Evolutionary conservation across 2,797 vertebrate genomes (phyloP), one percentile per base, ranked within the genome.

Genomic region (Perodicticus potto): DNA sequence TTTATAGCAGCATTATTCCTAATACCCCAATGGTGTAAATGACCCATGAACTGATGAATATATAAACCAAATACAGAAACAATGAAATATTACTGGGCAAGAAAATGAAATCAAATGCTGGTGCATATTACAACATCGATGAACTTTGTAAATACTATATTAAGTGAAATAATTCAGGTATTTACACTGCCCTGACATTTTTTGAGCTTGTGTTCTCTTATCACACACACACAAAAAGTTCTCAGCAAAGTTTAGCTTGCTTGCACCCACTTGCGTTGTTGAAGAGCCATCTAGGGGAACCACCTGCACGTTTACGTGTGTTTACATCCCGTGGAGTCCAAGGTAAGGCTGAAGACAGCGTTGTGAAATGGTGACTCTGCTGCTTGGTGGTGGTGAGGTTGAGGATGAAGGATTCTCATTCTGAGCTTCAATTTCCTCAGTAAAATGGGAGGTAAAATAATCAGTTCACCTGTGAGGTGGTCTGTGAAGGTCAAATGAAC

Each of bases 401-500:
- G 22, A n/a, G 6, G 3, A 49, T 12, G 69, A 25, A 1, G 88
- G 34, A 63, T 34, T 85, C 13, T 20, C 55, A 20, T 49, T 43
- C 34, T 81, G 76, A 74, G n/a, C 37, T 49, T 93, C 72, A 65
- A 3, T 91, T 84, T 91, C 83, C 63, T 89, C 61, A 84, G 27
- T n/a, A 81, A 57, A 82, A 63, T 17, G 11, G 13, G n/a, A 23
- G 53, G 14, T 72, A 73, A 84, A 43, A 17, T 45, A 72, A 65
- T 90, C 74, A 32, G 63, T 84, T 89, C 82, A 70, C 8, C 37
- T 81, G 29, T 59, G 2, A n/a, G 45, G 12, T 73, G 11, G 40
- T 22, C 37, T 17, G 0, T 37, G 37, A 77, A 61, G 32, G 19
- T 45, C 86, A 63, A 65, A 73, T 70, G 4, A 57, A 86, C 89